Conservation (phyloP, 2,888 invertebrate genomes). For the Eurytoma californica region DNA sequence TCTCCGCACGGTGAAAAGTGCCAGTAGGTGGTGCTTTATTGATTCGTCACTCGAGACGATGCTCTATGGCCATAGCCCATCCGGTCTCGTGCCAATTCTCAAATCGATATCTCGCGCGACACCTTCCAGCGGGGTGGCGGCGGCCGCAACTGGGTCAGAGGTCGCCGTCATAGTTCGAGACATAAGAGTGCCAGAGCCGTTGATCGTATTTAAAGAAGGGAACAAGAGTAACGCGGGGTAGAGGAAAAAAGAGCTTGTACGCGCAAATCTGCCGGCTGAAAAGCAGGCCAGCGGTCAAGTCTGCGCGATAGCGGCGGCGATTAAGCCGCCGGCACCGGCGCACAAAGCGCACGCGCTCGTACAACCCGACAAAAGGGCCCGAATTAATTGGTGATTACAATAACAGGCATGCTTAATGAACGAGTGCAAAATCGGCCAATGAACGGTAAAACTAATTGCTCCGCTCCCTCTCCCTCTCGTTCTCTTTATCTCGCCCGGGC, state of each 20-base stretch:
- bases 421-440: slow-evolving; percentile 41
- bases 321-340: background rate
- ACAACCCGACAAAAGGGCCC: slow-evolving; percentile 15
- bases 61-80: background rate
- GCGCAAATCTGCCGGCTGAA: background rate
- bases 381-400: slow-evolving; percentile 40
- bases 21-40: background rate
- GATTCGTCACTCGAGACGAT: background rate
- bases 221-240: background rate
- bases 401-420: slow-evolving; percentile 33
- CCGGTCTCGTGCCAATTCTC: slow-evolving; percentile 60
- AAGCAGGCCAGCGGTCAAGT: background rate
- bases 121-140: slow-evolving; percentile 47
- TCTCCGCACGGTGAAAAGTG: background rate
- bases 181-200: background rate
- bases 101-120: slow-evolving; percentile 62
- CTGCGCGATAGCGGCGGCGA: background rate
- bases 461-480: slow-evolving; percentile 28
- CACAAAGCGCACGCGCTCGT: slow-evolving; percentile 1
- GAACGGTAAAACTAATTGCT: slow-evolving; percentile 52
- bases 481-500: background rate
- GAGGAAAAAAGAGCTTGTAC: no score
- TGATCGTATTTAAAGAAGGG: background rate
- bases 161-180: slow-evolving; percentile 50
- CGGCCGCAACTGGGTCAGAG: slow-evolving; percentile 62